phyloP scores from a whole-genome alignment of 2,797 vertebrate genomes.

The Myiotriccus ornatus region DNA sequence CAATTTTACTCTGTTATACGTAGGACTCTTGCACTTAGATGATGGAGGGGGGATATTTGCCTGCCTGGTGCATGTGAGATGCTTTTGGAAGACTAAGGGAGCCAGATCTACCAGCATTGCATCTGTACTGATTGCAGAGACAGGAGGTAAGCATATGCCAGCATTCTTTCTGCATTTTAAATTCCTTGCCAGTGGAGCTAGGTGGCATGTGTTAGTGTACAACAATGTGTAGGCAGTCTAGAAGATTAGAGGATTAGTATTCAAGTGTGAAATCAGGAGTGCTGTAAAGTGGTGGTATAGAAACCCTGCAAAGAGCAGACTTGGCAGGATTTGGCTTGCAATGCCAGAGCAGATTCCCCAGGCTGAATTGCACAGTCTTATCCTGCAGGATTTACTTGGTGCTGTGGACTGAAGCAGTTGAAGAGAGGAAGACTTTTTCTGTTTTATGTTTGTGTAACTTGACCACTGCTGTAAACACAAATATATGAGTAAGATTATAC shows the following conservation, averaged over 20 bases:
- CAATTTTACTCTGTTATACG: neutral
- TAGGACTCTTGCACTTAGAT: neutral
- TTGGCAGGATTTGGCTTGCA: constrained; percentile 9
- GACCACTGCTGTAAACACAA: neutral
- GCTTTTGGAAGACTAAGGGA: neutral
- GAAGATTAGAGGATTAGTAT: constrained; percentile 41
- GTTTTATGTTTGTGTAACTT: neutral
- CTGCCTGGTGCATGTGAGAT: neutral
- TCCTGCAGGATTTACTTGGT: neutral
- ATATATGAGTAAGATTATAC: neutral
- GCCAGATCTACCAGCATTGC: neutral
- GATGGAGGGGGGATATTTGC: neutral
- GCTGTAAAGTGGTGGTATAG: neutral
- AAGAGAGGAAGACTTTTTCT: neutral
- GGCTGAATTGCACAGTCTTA: neutral
- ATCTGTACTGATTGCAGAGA: neutral
- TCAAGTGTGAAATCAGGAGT: constrained; percentile 40
- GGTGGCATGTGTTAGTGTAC: neutral
- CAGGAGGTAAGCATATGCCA: neutral
- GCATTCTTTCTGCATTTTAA: neutral
- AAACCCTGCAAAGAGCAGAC: constrained; percentile 16
- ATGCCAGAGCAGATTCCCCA: neutral
- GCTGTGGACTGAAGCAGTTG: neutral
- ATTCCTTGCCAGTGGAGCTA: neutral
- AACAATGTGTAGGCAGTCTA: constrained; percentile 11